These are phyloP conservation scores for Chrysoperla carnea DNA, from an alignment of 1,140 invertebrate species.

Conservation along the genomic window DNA sequence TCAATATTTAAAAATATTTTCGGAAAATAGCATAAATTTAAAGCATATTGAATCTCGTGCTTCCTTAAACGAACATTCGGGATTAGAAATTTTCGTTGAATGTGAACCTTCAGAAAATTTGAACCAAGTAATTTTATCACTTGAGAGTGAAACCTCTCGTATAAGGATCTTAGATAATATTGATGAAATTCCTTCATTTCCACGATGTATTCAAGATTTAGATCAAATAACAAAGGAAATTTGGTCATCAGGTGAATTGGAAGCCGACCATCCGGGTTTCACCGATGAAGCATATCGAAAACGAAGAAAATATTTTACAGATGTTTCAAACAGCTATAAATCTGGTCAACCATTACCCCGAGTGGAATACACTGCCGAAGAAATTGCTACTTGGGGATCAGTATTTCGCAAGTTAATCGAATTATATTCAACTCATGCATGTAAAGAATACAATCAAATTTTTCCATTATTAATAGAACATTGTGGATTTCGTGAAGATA, in stretches of 20 bases:
- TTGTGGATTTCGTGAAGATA: constrained; percentile 90
- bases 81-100: constrained; percentile 95
- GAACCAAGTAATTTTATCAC: constrained; percentile 43
- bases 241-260: constrained; percentile 89
- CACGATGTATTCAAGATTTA: constrained; percentile 79
- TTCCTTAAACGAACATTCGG: constrained; percentile 48
- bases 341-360: constrained; percentile 75
- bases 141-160: constrained; percentile 51
- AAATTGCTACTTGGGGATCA: constrained; percentile 76
- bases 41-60: constrained; percentile 70
- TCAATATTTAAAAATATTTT: constrained; percentile 68
- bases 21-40: constrained; percentile 71
- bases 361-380: constrained; percentile 78
- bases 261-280: constrained; percentile 97
- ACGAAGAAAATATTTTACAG: constrained; percentile 81
- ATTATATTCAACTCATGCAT: constrained; percentile 91
- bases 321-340: constrained; percentile 93
- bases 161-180: constrained; percentile 70
- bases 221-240: constrained; percentile 97
- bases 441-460: constrained; percentile 91
- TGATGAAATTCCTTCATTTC: constrained; percentile 93
- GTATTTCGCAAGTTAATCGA: constrained; percentile 76
- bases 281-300: constrained; percentile 76
- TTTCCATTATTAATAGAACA: constrained; percentile 93
- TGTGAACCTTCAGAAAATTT: constrained; percentile 62